Conservation (phyloP, 2,888 invertebrate species). For the Orthosia gothica region DNA sequence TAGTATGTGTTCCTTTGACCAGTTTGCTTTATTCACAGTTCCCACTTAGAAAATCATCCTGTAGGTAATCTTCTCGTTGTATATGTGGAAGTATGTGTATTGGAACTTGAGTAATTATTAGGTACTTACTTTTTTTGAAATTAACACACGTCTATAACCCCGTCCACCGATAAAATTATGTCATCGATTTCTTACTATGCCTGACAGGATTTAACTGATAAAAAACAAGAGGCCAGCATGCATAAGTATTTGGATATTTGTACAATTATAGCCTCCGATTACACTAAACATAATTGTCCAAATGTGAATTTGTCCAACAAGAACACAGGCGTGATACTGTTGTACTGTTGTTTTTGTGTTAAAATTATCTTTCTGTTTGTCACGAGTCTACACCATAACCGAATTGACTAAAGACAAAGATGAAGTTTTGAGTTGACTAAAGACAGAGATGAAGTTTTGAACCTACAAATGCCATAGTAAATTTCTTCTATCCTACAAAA, state of each 20-base stretch:
- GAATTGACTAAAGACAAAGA: not conserved
- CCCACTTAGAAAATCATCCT: not conserved
- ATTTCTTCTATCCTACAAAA: not conserved
- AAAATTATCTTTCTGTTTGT: not conserved
- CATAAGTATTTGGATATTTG: not conserved
- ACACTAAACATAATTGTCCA: no score
- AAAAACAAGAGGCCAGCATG: not conserved
- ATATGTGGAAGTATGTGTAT: not conserved
- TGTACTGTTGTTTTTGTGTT: no score
- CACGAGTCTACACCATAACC: not conserved
- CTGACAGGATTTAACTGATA: not conserved
- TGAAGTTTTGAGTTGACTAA: no score
- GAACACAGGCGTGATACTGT: no score
- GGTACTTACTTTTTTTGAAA: not conserved
- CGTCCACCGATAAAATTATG: no score
- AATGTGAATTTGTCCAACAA: no score
- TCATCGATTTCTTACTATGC: not conserved
- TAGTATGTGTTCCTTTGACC: constrained; percentile 1
- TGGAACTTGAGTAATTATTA: not conserved
- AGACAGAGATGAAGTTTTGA: no score
- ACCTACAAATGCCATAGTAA: not conserved
- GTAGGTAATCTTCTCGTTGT: not conserved
- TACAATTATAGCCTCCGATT: not conserved
- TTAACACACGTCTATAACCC: no score
- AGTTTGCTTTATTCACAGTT: constrained; percentile 3